Evolutionary conservation across 2,797 vertebrate genomes (phyloP), one percentile per base, ranked within the genome.

Genomic region (Melanotaenia trifasciata): DNA sequence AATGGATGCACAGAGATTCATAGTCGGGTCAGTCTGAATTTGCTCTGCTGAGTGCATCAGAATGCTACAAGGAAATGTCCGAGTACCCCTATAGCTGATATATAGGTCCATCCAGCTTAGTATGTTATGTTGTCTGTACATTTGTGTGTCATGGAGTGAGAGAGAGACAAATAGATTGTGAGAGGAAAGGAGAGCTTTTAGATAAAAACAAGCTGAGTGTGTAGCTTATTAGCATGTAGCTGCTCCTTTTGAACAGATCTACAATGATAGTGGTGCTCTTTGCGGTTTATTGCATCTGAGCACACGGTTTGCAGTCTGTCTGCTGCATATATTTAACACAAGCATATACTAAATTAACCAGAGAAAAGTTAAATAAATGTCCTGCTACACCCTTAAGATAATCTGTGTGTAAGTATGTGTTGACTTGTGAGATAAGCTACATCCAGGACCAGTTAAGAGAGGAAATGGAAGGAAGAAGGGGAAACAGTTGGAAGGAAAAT

Each of bases 31-130:
- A 14, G 40, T 45, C 5, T 18, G 14, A 45, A 45, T 84, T 77
- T 81, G 74, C 72, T 86, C 84, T 74, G 73, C 72, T 67, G 70
- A 87, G 81, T 85, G 80, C 58, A 75, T 81, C 73, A 81, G 69
- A 63, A 78, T 61, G 73, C 79, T 82, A 74, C 47, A 26, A 83
- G 79, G 83, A 69, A 74, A 70, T 56, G 73, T 86, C 72, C 80
- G 79, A 86, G 84, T 87, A 76, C 72, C 70, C 77, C 65, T 73
- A 70, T 76, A 68, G 72, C 69, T 79, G 78, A 79, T 79, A 64
- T 84, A 56, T 78, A 80, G 62, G 72, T 70, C 87, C 71, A 79
- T 78, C 75, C 64, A 26, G 20, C 64, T 72, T 5, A 33, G 60
- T 71, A 35, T 72, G 67, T 45, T 35, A 38, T 56, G 60, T 32